Evolutionary conservation across 1,140 invertebrate species (phyloP).

Genomic region (Pseudomyrmex flavicornis): DNA sequence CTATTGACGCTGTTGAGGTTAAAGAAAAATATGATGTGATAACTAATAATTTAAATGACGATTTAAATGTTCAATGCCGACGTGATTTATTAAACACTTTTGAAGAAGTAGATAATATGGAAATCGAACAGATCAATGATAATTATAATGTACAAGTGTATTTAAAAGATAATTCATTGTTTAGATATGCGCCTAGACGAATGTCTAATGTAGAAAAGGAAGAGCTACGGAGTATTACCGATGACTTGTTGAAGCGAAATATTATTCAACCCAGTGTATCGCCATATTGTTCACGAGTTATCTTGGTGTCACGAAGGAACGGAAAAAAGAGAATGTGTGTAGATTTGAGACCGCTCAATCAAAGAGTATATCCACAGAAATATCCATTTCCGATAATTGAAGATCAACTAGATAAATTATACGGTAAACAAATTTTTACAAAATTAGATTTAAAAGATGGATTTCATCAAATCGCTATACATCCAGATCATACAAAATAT

Average conservation of each 20-base stretch:
- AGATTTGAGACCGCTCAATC: not conserved
- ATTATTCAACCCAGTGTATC: slow-evolving; percentile 17
- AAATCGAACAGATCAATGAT: not conserved
- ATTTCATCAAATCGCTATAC: not conserved
- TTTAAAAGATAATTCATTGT: slow-evolving; percentile 20
- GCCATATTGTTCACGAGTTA: not conserved
- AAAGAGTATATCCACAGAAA: not conserved
- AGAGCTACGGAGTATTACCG: not conserved
- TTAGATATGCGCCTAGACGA: slow-evolving; percentile 21
- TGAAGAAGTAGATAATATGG: not conserved
- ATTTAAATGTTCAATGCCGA: not conserved
- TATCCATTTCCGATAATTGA: slow-evolving; percentile 4
- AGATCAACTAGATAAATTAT: not conserved
- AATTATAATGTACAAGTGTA: not conserved
- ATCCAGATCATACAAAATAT: not conserved
- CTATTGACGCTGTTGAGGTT: not conserved
- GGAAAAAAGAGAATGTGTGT: not conserved
- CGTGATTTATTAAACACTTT: not conserved
- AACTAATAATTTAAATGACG: not conserved
- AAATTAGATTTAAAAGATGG: not conserved
- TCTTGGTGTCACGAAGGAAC: not conserved
- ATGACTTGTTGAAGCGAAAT: slow-evolving; percentile 1
- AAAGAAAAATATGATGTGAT: not conserved
- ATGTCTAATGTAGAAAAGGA: not conserved
- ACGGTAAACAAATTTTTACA: not conserved